Evolutionary conservation across 2,888 invertebrate genomes (phyloP), one percentile per base, ranked within the genome.

Genomic region (Spilosoma lubricipeda): DNA sequence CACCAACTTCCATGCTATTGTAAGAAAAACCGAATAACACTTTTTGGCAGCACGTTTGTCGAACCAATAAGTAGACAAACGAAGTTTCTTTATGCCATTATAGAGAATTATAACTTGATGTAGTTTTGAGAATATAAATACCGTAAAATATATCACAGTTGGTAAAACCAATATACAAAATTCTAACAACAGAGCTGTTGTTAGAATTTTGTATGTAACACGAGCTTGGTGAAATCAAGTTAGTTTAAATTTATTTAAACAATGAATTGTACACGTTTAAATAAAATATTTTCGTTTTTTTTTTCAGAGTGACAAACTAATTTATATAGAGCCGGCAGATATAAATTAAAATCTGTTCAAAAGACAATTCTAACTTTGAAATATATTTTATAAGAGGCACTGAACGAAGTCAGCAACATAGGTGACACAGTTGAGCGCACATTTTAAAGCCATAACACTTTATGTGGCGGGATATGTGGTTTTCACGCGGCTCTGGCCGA

Each of bases 371-470:
- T 27, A 59, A 15, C 27, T 59, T 27, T 4, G 27, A 59, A 30
- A 63, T 30, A 63, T 63, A 30, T 30, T 63, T 15, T 72, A 83
- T 69, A 76, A 27, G 36, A 45, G 42, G 20, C 65, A 30, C 30
- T 63, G 63, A 63, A 30, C 63, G 30, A 63, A 63, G 63, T 48
- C 23, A 48, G 13, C 39, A 74, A 71, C 65, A 77, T 70, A 68
- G 30, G 59, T 11, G 27, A 42, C 48, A 27, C 59, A 71, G 70
- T 68, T 71, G 59, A 75, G 42, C 71, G 52, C 70, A 80, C 67
- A 74, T 77, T 83, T 83, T 77, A 74, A 77, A 81, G 76, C 59
- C 71, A 74, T 69, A 77, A 79, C 76, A 80, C 65, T 75, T 78
- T 77, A 78, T 70, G 76, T 73, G n/a, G 56, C 56, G n/a, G 67